A percentile compares a stretch with the other conserved stretches of the same genome.
These are phyloP conservation scores for Raja brachyura DNA, from an alignment of 2,113 vertebrate genomes.

Conservation along the genomic window DNA sequence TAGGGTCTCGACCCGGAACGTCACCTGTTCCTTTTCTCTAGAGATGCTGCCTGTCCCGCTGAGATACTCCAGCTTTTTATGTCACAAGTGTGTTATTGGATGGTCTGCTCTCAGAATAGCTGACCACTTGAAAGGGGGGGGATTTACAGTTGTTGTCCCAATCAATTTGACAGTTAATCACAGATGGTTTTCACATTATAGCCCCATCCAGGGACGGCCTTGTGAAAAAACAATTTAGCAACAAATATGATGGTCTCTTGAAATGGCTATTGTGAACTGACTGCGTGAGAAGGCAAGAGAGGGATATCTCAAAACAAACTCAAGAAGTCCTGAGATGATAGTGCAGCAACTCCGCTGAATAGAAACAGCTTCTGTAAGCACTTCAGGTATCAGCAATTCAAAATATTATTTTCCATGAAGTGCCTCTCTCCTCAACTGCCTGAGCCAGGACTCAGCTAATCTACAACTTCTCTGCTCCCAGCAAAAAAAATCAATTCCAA, in stretches of 20 bases:
- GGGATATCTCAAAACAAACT: neutral
- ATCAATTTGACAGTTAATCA: too few relatives aligned
- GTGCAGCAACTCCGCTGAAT: neutral
- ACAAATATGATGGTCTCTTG: neutral
- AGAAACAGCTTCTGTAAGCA: neutral
- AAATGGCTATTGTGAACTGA: neutral
- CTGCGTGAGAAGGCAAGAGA: neutral
- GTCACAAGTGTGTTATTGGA: neutral
- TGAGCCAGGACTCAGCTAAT: neutral
- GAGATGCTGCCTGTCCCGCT: too few relatives aligned
- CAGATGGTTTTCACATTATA: neutral
- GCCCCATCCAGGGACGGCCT: too few relatives aligned
- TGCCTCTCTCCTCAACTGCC: neutral
- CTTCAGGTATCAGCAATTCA: neutral
- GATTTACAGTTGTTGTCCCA: neutral
- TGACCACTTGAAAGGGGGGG: neutral
- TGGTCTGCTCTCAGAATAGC: neutral
- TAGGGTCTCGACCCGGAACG: too few relatives aligned
- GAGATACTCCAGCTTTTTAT: too few relatives aligned
- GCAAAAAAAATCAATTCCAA: neutral
- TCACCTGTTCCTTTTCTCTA: too few relatives aligned
- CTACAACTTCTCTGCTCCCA: neutral
- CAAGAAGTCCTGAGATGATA: neutral
- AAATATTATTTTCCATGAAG: neutral
- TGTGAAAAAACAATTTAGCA: neutral